A percentile compares a stretch with the other conserved stretches of the same genome.
Evolutionary conservation across 2,113 vertebrate species (phyloP).

Genomic region (Rattus rattus): DNA sequence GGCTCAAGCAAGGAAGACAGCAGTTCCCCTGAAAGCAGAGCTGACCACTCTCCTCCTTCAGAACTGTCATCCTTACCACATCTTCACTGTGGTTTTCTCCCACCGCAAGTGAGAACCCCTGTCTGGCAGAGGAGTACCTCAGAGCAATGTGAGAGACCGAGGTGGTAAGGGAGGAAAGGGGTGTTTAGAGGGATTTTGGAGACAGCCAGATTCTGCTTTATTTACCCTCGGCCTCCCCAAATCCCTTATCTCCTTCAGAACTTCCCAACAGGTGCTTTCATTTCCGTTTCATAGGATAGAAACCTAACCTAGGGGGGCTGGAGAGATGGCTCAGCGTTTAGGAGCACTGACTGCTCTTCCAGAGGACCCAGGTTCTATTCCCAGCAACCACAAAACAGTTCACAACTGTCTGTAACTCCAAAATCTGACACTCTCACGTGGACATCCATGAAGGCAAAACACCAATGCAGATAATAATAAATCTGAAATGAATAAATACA

Average conservation of each 20-base stretch:
- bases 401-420: background rate
- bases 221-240: background rate
- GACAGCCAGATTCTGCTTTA: background rate
- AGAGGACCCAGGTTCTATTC: background rate
- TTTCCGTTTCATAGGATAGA: background rate
- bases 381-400: background rate
- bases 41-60: background rate
- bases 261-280: background rate
- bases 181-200: background rate
- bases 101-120: background rate
- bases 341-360: background rate
- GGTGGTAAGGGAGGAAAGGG: background rate
- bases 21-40: background rate
- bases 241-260: conserved; percentile 17
- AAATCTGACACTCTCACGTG: background rate
- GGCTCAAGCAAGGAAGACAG: background rate
- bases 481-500: background rate
- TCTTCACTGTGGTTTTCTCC: background rate
- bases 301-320: background rate
- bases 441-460: background rate
- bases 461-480: no score
- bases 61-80: background rate
- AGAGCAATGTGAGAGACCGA: background rate
- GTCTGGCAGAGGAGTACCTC: background rate
- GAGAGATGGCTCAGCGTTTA: background rate